A percentile compares a stretch with the other conserved stretches of the same genome.
phyloP scores from a whole-genome alignment of 2,113 vertebrate genomes.

The Antigone vipio region DNA sequence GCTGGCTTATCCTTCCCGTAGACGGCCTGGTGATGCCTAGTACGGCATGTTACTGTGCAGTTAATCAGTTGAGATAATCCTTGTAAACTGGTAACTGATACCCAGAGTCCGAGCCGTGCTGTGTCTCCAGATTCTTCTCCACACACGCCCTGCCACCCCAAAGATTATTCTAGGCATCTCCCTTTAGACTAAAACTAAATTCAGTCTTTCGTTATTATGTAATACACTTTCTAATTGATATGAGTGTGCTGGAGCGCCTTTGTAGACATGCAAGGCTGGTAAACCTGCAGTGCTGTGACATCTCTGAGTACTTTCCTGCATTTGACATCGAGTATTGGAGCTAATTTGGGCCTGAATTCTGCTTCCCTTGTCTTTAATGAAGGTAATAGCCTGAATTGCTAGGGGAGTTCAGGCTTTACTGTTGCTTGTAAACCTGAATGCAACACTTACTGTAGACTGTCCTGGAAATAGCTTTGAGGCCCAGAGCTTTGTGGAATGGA shows the following conservation, averaged over 20 bases:
- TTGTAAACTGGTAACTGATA: slow-evolving; percentile 66
- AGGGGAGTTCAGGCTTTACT: background rate
- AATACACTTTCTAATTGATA: background rate
- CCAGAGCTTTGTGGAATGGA: background rate
- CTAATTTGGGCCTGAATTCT: background rate
- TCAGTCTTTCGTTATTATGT: background rate
- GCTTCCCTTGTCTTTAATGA: accelerated
- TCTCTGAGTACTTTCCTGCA: background rate
- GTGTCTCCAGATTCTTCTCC: background rate
- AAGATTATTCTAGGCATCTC: background rate
- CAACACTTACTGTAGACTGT: background rate
- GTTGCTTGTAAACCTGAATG: background rate
- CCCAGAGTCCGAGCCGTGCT: background rate
- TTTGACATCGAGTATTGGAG: background rate
- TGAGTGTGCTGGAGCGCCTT: background rate
- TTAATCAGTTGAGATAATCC: slow-evolving; percentile 67
- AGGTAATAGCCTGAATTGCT: background rate
- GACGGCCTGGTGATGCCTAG: slow-evolving; percentile 23
- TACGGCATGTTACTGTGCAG: slow-evolving; percentile 66
- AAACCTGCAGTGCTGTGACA: background rate
- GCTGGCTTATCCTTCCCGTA: background rate
- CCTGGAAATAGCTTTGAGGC: background rate
- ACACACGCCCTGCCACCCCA: background rate
- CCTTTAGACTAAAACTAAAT: background rate
- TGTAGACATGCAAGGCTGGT: background rate